Conservation (phyloP, 2,113 vertebrate species). For the Jaculus jaculus region DNA sequence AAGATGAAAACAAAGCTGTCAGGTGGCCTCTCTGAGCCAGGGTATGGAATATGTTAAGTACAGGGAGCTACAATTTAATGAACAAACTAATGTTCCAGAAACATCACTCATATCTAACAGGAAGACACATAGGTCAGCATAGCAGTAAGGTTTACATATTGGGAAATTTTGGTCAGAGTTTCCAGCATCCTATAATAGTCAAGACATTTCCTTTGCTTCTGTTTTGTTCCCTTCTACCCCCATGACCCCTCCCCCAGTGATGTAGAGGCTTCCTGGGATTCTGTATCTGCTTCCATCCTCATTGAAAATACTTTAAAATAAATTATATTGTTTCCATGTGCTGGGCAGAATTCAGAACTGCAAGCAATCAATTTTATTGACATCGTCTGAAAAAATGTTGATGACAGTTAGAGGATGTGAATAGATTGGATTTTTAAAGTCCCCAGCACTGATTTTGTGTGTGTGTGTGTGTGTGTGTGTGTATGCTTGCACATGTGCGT, state of each 20-base stretch:
- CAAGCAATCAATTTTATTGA: conserved; percentile 86
- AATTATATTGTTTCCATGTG: conserved; percentile 85
- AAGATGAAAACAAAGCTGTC: conserved; percentile 39
- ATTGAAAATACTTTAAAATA: conserved; percentile 82
- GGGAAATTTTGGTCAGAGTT: conserved; percentile 39
- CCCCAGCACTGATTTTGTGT: not conserved
- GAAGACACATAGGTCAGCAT: conserved; percentile 64
- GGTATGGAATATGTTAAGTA: conserved; percentile 50
- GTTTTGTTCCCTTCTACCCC: conserved; percentile 36
- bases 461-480: not conserved
- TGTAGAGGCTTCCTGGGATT: conserved; percentile 64
- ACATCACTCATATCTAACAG: conserved; percentile 55
- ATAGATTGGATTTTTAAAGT: conserved; percentile 83
- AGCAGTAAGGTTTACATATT: conserved; percentile 23
- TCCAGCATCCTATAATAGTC: conserved; percentile 51
- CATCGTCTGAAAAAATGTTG: conserved; percentile 81
- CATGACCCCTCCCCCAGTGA: conserved; percentile 17
- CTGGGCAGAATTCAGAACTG: conserved; percentile 83
- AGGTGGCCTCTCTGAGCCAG: conserved; percentile 12
- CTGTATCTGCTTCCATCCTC: conserved; percentile 72
- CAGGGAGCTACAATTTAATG: conserved; percentile 76
- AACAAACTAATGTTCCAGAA: conserved; percentile 74
- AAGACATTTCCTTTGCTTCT: conserved; percentile 61
- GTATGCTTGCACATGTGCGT: too few relatives aligned
- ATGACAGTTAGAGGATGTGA: conserved; percentile 85